phyloP scores from a whole-genome alignment of 2,888 invertebrate genomes.

The Lasioglossum marginatum region DNA sequence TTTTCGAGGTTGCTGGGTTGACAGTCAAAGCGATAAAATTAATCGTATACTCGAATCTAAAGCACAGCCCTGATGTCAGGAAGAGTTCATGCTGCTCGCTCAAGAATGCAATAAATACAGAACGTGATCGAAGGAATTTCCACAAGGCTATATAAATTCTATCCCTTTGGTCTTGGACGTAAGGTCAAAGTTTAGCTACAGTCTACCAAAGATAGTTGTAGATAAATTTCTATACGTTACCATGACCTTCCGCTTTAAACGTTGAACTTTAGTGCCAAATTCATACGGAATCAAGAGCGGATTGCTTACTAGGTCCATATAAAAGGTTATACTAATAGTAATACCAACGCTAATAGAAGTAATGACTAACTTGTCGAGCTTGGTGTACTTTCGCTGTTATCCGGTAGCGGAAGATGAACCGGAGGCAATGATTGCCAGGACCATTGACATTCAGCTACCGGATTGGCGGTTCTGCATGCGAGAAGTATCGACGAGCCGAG shows the following conservation, averaged over 20 bases:
- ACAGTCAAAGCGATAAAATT: background rate
- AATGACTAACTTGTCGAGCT: slow-evolving; percentile 59
- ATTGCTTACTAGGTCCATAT: background rate
- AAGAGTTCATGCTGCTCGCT: background rate
- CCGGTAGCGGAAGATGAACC: slow-evolving; percentile 79
- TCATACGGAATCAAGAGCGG: too few relatives aligned
- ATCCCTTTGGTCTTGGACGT: background rate
- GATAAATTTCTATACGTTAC: background rate
- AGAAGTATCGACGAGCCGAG: slow-evolving; percentile 79
- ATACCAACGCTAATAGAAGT: background rate
- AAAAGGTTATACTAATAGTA: background rate
- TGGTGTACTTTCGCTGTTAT: slow-evolving; percentile 73
- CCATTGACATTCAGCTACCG: slow-evolving; percentile 82
- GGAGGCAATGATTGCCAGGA: slow-evolving; percentile 82
- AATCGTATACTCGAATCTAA: background rate
- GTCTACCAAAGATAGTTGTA: background rate
- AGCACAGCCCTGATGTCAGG: background rate
- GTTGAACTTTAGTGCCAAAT: too few relatives aligned
- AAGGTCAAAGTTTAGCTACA: slow-evolving; percentile 1
- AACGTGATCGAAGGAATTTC: background rate
- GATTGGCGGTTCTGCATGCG: slow-evolving; percentile 78
- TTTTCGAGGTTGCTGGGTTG: background rate
- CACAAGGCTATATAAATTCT: background rate
- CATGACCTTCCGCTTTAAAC: background rate
- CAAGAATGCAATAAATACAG: background rate